Evolutionary conservation across 2,797 vertebrate genomes (phyloP).

Genomic region (Tinamus major): DNA sequence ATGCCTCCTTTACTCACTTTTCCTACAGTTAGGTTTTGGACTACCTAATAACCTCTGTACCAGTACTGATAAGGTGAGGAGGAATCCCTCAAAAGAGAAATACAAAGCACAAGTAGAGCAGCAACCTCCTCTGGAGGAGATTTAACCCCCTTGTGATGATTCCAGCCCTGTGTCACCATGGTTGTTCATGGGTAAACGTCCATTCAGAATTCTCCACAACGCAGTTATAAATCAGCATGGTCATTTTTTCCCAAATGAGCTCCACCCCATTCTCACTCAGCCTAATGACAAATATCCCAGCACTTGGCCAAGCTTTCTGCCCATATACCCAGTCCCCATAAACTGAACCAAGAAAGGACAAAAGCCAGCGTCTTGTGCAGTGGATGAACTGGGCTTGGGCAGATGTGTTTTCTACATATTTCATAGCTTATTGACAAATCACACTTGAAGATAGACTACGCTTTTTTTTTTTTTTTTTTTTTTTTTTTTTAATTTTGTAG

Average conservation of each 20-base stretch:
- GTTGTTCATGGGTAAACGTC: neutral
- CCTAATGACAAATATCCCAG: neutral
- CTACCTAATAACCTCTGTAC: neutral
- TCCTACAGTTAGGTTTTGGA: slow-evolving; percentile 33
- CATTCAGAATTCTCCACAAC: neutral
- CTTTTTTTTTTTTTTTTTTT: no score
- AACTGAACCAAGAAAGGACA: neutral
- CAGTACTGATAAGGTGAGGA: slow-evolving; percentile 17
- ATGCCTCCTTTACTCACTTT: slow-evolving; percentile 38
- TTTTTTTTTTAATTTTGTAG: neutral
- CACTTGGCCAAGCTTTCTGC: neutral
- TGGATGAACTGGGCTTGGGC: neutral
- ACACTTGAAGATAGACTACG: neutral
- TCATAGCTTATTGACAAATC: neutral
- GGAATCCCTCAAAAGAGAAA: slow-evolving; percentile 4
- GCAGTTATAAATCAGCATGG: accelerated
- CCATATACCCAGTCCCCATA: neutral
- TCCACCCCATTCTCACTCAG: neutral
- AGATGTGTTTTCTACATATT: neutral
- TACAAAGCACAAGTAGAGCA: neutral
- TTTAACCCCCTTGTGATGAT: neutral
- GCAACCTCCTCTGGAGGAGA: neutral
- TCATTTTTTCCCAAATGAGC: neutral
- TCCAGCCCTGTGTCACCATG: neutral
- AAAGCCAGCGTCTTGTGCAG: neutral